These are phyloP conservation scores for Zoanthus sansibaricus DNA, from an alignment of 92 coral and sea anemone species.

Conservation along the genomic window DNA sequence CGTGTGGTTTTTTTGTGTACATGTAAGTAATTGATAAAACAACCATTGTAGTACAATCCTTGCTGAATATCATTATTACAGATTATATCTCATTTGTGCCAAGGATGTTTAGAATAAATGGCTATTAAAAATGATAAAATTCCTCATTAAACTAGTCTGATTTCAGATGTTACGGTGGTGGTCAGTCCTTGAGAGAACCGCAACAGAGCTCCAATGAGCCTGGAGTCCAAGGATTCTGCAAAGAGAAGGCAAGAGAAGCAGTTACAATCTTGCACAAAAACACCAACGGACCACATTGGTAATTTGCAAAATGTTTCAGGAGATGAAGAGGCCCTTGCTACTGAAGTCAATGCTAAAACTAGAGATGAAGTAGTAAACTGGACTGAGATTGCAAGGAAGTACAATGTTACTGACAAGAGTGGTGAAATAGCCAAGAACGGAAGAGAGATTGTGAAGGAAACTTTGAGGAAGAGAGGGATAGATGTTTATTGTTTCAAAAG, in stretches of 20 bases:
- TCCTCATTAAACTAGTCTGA: background rate
- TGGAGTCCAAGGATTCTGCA: slow-evolving; percentile 14
- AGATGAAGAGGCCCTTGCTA: slow-evolving; percentile 19
- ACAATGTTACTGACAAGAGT: slow-evolving; percentile 40
- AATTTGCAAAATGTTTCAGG: slow-evolving; percentile 1
- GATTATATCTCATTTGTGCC: too few species aligned
- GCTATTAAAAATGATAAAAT: background rate
- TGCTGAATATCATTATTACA: too few species aligned
- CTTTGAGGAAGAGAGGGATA: slow-evolving; percentile 40
- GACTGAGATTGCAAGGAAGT: slow-evolving; percentile 40
- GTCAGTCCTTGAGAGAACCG: slow-evolving; percentile 4
- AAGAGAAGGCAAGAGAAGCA: background rate
- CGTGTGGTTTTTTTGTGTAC: too few species aligned
- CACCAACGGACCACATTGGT: slow-evolving; percentile 18
- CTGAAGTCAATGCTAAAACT: background rate
- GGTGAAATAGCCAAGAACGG: slow-evolving; percentile 47
- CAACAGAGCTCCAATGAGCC: background rate
- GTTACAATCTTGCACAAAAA: slow-evolving; percentile 7
- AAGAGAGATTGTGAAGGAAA: slow-evolving; percentile 49
- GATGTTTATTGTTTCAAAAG: slow-evolving; percentile 43
- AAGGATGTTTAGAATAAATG: background rate
- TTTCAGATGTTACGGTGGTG: background rate
- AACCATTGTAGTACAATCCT: too few species aligned
- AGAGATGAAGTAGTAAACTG: slow-evolving; percentile 5
- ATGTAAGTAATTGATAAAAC: too few species aligned